A percentile compares a stretch with the other conserved stretches of the same genome.
Conservation (phyloP, 2,888 invertebrate species). For the Penaeus monodon region DNA sequence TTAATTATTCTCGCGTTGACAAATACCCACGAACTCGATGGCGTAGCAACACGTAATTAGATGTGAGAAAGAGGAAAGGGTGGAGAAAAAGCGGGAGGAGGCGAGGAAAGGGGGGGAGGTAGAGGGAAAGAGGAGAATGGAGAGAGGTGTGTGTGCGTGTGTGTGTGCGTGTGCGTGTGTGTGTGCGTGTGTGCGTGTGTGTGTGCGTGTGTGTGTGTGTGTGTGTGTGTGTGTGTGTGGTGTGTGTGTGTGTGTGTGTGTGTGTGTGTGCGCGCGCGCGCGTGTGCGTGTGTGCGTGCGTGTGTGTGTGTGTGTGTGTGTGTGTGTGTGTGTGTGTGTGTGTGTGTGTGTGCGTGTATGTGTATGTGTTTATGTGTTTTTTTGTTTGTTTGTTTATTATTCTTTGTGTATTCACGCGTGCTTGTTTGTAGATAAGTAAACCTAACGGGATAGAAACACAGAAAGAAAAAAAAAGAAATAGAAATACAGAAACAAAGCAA, state of each 20-base stretch:
- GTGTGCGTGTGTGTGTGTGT: slow-evolving; percentile 21
- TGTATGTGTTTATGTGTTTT: neutral
- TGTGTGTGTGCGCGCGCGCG: neutral
- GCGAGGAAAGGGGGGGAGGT: too few species aligned
- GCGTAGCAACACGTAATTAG: too few species aligned
- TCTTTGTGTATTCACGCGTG: neutral
- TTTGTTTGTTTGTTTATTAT: too few species aligned
- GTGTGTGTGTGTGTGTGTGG: slow-evolving; percentile 20
- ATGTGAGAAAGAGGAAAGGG: too few species aligned
- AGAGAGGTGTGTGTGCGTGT: neutral
- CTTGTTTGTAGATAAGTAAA: neutral
- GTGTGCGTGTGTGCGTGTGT: slow-evolving; percentile 11
- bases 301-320: slow-evolving; percentile 20
- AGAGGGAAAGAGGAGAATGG: too few species aligned
- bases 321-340: slow-evolving; percentile 21
- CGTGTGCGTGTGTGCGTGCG: slow-evolving; percentile 4
- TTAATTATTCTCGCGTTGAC: too few species aligned
- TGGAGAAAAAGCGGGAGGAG: too few species aligned
- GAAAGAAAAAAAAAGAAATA: too few species aligned
- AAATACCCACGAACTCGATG: too few species aligned
- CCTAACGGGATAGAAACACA: too few species aligned
- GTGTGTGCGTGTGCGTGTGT: slow-evolving; percentile 13
- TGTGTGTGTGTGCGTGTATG: slow-evolving; percentile 10
- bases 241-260: neutral
- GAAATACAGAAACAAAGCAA: too few species aligned